Base-by-base conservation (phyloP, 2,113 vertebrate genomes). In the Microcebus lehilahytsara region DNA sequence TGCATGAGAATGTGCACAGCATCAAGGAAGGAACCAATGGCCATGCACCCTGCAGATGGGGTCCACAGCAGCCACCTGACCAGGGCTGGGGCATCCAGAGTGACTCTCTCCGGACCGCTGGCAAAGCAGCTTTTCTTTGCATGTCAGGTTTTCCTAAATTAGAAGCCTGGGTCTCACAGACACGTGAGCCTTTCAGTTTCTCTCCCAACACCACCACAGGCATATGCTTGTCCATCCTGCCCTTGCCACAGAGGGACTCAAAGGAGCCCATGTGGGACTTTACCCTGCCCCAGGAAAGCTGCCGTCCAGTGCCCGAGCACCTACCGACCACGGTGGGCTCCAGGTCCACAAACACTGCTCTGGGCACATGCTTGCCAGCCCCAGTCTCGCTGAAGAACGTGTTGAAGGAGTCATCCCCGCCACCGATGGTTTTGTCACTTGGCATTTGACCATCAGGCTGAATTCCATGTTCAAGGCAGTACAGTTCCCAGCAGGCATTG, bases 301-400 rank as follows among this genome's bases (percentile, higher is more conserved):
- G 0, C 75, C 69, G 1, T 40, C 27, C 27, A 3, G n/a, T 67
- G 60, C n/a, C 72, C 42, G 2, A 20, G 69, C 92, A 98, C 99
- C 7, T 98, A 99, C 99, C 99, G 4, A 99, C 99, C 56, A 99
- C 99, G 0, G 99, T 99, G 17, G 99, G 99, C 89, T 99, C 99
- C 78, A 99, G 98, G 97, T 99, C 99, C 40, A 99, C 99, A 97
- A 99, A 99, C 95, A 99, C 98, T 25, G 99, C 99, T 92, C 98
- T 98, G 19, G 99, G 98, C 95, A 99, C 98, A 0, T 99, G 98
- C 97, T 99, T 99, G 87, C 99, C 99, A n/a, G 99, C 98, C 84
- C 98, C 99, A 0, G 99, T 99, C 97, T 99, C 99, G 19, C 99
- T 99, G 98, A 99, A 99, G 98, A 99, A 99, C 11, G 99, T 99